Conservation (phyloP, 64 coral and sea anemone genomes). For the Stichodactyla mertensii region DNA sequence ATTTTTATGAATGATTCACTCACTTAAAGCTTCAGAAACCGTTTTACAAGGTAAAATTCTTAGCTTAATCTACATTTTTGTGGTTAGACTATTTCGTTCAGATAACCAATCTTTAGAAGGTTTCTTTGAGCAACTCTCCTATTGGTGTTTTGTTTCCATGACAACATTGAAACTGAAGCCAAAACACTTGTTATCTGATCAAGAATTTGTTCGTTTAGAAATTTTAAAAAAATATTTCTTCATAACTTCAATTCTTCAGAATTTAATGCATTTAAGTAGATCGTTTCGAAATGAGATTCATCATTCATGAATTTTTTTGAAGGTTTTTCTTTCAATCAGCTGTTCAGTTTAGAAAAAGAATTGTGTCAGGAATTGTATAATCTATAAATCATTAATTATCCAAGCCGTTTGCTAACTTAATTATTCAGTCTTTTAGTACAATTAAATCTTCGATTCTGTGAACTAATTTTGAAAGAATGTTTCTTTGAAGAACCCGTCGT, state of each 20-base stretch:
- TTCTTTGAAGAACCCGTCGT: too few species aligned
- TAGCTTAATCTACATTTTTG: background rate
- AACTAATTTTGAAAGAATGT: too few species aligned
- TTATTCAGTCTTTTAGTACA: background rate
- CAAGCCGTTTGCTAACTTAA: background rate
- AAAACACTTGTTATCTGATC: too few species aligned
- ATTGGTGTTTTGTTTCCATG: too few species aligned
- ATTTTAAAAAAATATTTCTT: too few species aligned
- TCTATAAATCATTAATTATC: background rate
- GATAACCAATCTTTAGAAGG: background rate
- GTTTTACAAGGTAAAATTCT: background rate
- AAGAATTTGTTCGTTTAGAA: too few species aligned
- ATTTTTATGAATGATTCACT: background rate
- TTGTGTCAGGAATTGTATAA: background rate
- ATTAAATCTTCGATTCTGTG: background rate
- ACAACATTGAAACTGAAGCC: too few species aligned
- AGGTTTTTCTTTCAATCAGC: background rate
- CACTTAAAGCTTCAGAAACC: background rate
- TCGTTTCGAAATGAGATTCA: background rate
- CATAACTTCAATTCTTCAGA: too few species aligned
- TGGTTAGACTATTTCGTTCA: background rate
- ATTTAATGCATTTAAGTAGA: too few species aligned
- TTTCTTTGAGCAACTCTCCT: too few species aligned
- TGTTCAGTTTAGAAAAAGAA: background rate
- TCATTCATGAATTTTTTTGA: background rate